Evolutionary conservation across 1,140 invertebrate genomes (phyloP).

Genomic region (Drosophila bifasciata): DNA sequence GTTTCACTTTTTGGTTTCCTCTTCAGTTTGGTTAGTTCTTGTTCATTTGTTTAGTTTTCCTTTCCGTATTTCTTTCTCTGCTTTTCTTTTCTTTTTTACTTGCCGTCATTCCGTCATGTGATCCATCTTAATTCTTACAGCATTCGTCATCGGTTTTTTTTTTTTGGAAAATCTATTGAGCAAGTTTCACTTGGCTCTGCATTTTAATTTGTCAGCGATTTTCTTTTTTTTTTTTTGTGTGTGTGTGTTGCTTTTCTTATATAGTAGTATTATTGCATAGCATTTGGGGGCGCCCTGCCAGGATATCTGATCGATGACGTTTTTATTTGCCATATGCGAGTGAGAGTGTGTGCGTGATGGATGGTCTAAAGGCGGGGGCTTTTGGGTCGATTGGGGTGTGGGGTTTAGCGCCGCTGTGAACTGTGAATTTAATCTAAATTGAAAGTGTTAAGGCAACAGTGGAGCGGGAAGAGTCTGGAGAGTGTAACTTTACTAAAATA

Average conservation of each 20-base stretch:
- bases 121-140: constrained; percentile 81
- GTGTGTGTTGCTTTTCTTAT: too few species aligned
- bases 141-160: constrained; percentile 70
- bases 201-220: constrained; percentile 82
- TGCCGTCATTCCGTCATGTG: constrained; percentile 70
- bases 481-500: too few species aligned
- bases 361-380: constrained; percentile 39
- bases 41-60: constrained; percentile 16
- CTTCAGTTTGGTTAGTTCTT: constrained; percentile 18
- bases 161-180: constrained; percentile 63
- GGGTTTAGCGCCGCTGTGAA: constrained; percentile 8
- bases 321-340: constrained; percentile 67
- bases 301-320: constrained; percentile 76
- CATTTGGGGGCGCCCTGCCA: constrained; percentile 56
- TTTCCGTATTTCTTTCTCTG: constrained; percentile 9
- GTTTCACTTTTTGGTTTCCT: constrained; percentile 40
- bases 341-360: constrained; percentile 52
- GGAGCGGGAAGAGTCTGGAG: neutral
- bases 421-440: constrained; percentile 61
- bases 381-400: neutral
- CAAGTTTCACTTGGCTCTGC: constrained; percentile 53
- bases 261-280: constrained; percentile 52
- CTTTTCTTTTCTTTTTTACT: constrained; percentile 60
- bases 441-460: constrained; percentile 36
- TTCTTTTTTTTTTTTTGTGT: constrained; percentile 42